Evolutionary conservation across 2,113 vertebrate genomes (phyloP).

Genomic region (Mandrillus leucophaeus): DNA sequence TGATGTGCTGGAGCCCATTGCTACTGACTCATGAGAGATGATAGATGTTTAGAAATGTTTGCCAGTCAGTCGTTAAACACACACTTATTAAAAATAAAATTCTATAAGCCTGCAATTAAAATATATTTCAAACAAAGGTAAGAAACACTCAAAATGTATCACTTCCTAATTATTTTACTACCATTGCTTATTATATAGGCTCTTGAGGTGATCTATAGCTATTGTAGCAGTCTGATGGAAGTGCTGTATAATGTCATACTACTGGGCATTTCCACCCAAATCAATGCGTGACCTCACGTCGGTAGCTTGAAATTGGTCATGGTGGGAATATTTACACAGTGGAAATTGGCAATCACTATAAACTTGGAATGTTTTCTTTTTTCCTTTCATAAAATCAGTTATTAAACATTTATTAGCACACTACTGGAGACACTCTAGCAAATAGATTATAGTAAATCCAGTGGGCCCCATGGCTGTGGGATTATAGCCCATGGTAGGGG

Average conservation of each 20-base stretch:
- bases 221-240: not conserved
- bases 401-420: not conserved
- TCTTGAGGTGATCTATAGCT: not conserved
- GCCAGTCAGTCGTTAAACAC: not conserved
- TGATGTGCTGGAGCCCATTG: not conserved
- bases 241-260: not conserved
- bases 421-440: not conserved
- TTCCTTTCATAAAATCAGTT: constrained; percentile 2
- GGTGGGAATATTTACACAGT: not conserved
- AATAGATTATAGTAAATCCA: not conserved
- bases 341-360: not conserved
- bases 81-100: not conserved
- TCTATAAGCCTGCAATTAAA: not conserved
- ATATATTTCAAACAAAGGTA: constrained; percentile 3
- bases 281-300: not conserved
- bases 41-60: not conserved
- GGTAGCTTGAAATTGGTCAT: not conserved
- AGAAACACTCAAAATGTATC: not conserved
- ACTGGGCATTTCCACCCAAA: not conserved
- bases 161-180: not conserved
- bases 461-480: not conserved
- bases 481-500: not conserved
- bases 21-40: not conserved
- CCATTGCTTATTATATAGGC: not conserved
- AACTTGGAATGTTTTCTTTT: not conserved